Evolutionary conservation across 1,140 invertebrate genomes (phyloP), one percentile per base, ranked within the genome.

Genomic region (Lordiphosa clarofinis): DNA sequence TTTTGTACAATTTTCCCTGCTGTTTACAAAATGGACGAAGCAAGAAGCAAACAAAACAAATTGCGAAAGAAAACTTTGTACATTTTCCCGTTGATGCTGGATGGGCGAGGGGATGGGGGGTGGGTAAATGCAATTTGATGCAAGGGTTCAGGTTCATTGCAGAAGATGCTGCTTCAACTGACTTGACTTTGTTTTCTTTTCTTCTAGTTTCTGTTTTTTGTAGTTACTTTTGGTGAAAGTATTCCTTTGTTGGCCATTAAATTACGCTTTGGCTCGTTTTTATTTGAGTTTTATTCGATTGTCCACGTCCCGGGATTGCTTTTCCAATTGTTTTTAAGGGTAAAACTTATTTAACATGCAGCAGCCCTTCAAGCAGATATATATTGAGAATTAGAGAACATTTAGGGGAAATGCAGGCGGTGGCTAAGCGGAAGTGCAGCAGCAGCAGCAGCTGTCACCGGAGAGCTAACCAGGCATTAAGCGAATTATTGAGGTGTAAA

Each of bases 41-140:
- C 73, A 82, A 84, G 63, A 69, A 64, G 76, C 62, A 81, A 82
- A 82, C 75, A 70, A 82, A 84, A 76, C 63, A 84, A 82, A 82
- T 84, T 82, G 76, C 73, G 33, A 76, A 68, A 60, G 56, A 82
- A 81, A 82, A 82, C 76, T 84, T 82, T 76, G 54, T 69, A 76
- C 68, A 68, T 73, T 73, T 62, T 61, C 15, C 50, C 7, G 28
- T 66, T 66, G 54, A 46, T 28, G 28, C n/a, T 61, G 65, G 46
- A 44, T 61, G 12, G 33, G 43, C 21, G 55, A 52, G 36, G 12
- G n/a, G 38, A 50, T 24, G 11, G 31, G 7, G 19, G n/a, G 9
- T 7, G 37, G 28, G 13, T 11, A 69, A 76, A 73, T 82, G 78
- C 78, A 82, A 73, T 82, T 81, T 72, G 36, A 56, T 68, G 49